Evolutionary conservation across 1,140 invertebrate genomes (phyloP), one percentile per base, ranked within the genome.

Genomic region (Drosophila chauvacae): DNA sequence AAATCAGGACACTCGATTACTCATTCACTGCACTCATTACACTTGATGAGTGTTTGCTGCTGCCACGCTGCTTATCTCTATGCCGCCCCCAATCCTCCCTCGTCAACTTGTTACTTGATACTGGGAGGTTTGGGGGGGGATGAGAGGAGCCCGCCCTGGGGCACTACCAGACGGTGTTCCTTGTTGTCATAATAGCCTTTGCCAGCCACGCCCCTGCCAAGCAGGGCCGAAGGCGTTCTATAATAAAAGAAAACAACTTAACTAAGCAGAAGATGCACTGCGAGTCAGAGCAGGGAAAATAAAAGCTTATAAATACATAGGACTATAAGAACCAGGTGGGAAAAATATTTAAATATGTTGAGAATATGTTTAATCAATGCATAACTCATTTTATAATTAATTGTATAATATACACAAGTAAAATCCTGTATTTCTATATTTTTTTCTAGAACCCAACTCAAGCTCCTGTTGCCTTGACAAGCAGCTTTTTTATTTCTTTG

Each of bases 231-330:
- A 51, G 80, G 80, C 76, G 63, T 61, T 62, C 65, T 51, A 53
- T 83, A 87, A 83, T 86, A 88, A 87, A 88, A 88, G 35, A 87
- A 77, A 87, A 88, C 83, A 87, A 83, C 80, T 83, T 87, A 87
- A 87, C 83, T 80, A 88, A 87, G 84, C 77, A 75, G 78, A 41
- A 11, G 5, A 3, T 35, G 11, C 26, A 33, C 26, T 57, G 16
- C 33, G 4, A 41, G 10, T 14, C 13, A 20, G 30, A 20, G 13
- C 3, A 13, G 0, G 1, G 16, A 28, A 39, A 33, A 33, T 7
- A 14, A 53, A 18, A 20, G 18, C 18, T n/a, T 26, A 4, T 7
- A 39, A 50, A 33, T 10, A 39, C 7, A 48, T 23, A 14, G 18
- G 18, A 14, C 13, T 14, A 14, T 7, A 20, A 20, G 20, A 35